These are phyloP conservation scores for Catostylus mosaicus DNA, from an alignment of 30 jellyfish, hydroid and myxozoan genomes.

Conservation along the genomic window DNA sequence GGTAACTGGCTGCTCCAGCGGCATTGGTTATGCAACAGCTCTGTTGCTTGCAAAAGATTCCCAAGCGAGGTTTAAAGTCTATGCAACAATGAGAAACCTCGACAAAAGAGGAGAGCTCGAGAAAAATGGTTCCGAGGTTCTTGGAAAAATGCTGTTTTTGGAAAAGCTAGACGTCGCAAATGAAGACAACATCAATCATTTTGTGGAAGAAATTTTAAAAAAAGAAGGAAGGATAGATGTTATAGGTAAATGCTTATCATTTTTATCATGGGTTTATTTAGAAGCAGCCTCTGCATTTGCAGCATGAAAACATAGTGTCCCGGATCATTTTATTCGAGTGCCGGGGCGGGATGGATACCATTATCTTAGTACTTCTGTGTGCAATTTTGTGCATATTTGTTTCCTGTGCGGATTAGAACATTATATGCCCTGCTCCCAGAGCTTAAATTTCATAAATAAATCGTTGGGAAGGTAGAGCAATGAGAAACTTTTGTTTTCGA, in stretches of 20 bases:
- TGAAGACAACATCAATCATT: constrained; percentile 33
- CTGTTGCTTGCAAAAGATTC: constrained; percentile 61
- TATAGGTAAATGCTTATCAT: constrained; percentile 35
- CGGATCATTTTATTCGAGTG: background rate
- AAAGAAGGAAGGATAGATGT: constrained; percentile 65
- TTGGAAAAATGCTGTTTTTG: constrained; percentile 39
- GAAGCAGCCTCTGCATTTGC: background rate
- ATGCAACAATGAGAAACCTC: constrained; percentile 67
- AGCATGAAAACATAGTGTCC: background rate
- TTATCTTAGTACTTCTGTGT: no score
- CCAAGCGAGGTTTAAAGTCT: constrained; percentile 45
- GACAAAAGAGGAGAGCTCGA: constrained; percentile 43
- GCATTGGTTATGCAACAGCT: constrained; percentile 50
- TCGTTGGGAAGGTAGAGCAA: no score
- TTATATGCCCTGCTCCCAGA: background rate
- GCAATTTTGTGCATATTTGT: no score
- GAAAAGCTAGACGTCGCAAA: constrained; percentile 46
- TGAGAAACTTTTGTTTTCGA: no score
- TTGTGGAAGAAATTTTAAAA: constrained; percentile 11
- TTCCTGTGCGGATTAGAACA: background rate
- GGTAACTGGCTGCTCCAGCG: constrained; percentile 64
- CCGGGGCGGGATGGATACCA: no score
- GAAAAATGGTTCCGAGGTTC: constrained; percentile 32
- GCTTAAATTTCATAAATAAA: no score
- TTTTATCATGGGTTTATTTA: no score